These are phyloP conservation scores for Cryptotis parvus DNA, from an alignment of 2,113 vertebrate genomes.

Conservation along the genomic window DNA sequence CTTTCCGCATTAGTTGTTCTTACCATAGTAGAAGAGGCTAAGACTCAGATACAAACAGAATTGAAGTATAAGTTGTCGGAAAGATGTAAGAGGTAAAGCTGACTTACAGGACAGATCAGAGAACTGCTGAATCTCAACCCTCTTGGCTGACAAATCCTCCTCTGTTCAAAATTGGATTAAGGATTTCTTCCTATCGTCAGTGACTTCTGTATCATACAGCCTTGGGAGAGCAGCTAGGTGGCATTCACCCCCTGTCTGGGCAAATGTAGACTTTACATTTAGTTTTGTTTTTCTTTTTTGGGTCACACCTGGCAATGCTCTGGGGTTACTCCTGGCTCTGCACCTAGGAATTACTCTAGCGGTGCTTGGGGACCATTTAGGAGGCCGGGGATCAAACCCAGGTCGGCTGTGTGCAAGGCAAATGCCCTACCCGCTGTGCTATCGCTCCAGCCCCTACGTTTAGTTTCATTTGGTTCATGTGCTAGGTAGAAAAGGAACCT, in stretches of 20 bases:
- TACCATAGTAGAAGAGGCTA: neutral
- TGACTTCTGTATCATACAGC: neutral
- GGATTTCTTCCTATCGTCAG: neutral
- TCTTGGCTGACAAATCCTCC: neutral
- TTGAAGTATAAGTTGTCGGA: neutral
- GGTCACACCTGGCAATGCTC: too few species aligned
- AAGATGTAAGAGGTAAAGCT: neutral
- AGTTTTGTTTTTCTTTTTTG: constrained; percentile 41
- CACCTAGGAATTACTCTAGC: too few species aligned
- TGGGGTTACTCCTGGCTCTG: too few species aligned
- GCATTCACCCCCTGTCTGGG: neutral
- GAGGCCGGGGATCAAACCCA: too few species aligned
- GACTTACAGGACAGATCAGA: neutral
- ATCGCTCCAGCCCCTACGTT: too few species aligned
- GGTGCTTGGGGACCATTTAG: too few species aligned
- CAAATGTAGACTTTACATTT: constrained; percentile 41
- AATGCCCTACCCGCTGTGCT: too few species aligned
- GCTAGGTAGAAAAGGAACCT: neutral
- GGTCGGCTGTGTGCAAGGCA: too few species aligned
- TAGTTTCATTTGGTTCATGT: neutral
- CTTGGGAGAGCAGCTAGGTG: neutral
- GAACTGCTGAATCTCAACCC: neutral
- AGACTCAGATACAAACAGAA: neutral
- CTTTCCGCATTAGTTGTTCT: neutral
- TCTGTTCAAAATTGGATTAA: constrained; percentile 28